Percentiles rank a stretch among this genome's conserved stretches.
Conservation (phyloP, 2,113 vertebrate species). For the Mohoua ochrocephala region DNA sequence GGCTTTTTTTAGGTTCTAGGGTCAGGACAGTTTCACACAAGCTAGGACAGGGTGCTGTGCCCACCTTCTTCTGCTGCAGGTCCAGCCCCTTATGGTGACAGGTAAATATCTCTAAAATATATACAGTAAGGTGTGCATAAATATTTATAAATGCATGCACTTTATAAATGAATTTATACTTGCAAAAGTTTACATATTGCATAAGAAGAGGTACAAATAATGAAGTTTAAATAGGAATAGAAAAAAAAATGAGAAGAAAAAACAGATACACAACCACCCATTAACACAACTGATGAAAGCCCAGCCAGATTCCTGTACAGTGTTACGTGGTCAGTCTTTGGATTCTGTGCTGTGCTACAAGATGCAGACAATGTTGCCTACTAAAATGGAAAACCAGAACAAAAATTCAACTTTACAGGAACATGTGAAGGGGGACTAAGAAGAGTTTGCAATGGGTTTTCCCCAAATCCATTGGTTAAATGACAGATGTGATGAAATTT, state of each 20-base stretch:
- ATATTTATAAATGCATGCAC: not conserved
- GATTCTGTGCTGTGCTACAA: not conserved
- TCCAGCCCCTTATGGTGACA: not conserved
- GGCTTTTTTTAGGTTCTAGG: not conserved
- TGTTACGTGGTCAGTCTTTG: not conserved
- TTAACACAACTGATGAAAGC: not conserved
- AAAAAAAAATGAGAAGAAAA: not conserved
- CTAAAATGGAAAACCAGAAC: not conserved
- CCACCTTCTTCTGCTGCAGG: fast-evolving
- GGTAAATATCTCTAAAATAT: not conserved
- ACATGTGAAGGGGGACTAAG: not conserved
- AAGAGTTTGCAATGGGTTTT: not conserved
- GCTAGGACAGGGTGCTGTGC: fast-evolving
- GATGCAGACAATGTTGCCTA: not conserved
- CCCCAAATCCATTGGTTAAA: not conserved
- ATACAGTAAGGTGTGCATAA: not conserved
- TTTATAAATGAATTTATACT: not conserved
- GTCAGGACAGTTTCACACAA: not conserved
- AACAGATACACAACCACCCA: not conserved
- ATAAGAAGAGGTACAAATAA: not conserved
- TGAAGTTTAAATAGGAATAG: not conserved
- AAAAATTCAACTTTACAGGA: not conserved
- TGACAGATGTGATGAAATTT: not conserved
- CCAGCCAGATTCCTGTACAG: not conserved
- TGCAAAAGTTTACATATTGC: not conserved